Conservation (phyloP, 2,113 vertebrate genomes). For the Pantherophis guttatus region DNA sequence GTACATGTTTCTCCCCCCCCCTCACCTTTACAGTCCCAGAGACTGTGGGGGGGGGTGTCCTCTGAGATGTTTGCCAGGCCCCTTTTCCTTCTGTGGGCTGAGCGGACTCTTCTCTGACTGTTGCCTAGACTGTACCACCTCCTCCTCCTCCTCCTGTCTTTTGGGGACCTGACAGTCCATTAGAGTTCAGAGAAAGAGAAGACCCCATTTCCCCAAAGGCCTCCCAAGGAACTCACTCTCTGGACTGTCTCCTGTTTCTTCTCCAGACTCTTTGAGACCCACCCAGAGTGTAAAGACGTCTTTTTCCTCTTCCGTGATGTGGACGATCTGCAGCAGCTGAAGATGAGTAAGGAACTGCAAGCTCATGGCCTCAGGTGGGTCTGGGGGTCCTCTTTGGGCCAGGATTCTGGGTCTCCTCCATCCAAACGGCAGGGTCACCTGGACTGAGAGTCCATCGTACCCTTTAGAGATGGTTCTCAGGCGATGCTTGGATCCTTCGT, state of each 20-base stretch:
- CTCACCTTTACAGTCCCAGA: background rate
- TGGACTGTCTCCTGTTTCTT: background rate
- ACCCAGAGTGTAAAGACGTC: slow-evolving; percentile 49
- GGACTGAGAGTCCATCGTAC: background rate
- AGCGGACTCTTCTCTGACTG: background rate
- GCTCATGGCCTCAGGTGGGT: slow-evolving; percentile 52
- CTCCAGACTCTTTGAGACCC: slow-evolving; percentile 53
- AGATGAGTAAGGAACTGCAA: slow-evolving; percentile 46
- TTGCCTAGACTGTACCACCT: background rate
- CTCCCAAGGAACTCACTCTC: too few species aligned
- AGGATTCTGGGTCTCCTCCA: background rate
- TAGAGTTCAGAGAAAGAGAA: background rate
- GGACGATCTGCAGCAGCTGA: slow-evolving; percentile 44
- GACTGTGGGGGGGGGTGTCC: background rate
- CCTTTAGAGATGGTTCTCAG: background rate
- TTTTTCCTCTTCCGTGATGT: slow-evolving; percentile 55
- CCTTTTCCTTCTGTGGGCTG: background rate
- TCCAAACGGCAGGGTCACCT: background rate
- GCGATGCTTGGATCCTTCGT: background rate
- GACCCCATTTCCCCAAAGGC: too few species aligned
- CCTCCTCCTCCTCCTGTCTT: background rate
- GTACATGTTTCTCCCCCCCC: too few species aligned
- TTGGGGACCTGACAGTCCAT: background rate
- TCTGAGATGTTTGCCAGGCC: background rate
- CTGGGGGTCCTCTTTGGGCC: background rate